Conservation (phyloP, 2,113 vertebrate genomes). For the Thinocorus orbignyianus region DNA sequence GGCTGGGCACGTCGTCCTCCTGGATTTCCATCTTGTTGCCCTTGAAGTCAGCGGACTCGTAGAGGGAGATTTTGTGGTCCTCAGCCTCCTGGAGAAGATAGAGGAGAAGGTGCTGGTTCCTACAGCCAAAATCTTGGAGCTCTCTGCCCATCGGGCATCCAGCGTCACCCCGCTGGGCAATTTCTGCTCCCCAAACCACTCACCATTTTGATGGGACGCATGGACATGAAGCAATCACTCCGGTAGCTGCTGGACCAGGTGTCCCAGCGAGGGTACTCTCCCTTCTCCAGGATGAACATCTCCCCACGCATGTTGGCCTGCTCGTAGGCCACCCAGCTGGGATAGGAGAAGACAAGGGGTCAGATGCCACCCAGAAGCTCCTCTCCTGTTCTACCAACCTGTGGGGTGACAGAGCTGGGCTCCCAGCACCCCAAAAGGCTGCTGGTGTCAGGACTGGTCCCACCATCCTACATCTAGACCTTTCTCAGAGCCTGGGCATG, state of each 20-base stretch:
- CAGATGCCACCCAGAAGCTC: not conserved
- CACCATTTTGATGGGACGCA: slow-evolving; percentile 93
- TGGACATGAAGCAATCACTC: slow-evolving; percentile 92
- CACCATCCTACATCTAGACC: not conserved
- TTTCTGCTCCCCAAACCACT: not conserved
- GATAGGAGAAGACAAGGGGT: not conserved
- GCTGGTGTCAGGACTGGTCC: not conserved
- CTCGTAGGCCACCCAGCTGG: slow-evolving; percentile 92
- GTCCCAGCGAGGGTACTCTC: slow-evolving; percentile 96
- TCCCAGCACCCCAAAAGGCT: not conserved
- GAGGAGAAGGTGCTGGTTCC: accelerated
- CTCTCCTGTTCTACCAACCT: not conserved
- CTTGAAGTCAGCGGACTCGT: slow-evolving; percentile 90
- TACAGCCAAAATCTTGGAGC: accelerated
- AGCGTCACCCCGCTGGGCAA: accelerated
- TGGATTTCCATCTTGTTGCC: slow-evolving; percentile 96
- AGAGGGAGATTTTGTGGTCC: slow-evolving; percentile 93
- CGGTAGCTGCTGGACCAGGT: slow-evolving; percentile 96
- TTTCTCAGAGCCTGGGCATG: not conserved
- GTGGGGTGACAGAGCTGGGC: accelerated
- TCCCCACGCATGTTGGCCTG: slow-evolving; percentile 93
- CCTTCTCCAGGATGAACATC: slow-evolving; percentile 97
- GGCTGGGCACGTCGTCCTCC: slow-evolving; percentile 90
- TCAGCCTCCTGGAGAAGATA: slow-evolving; percentile 79
- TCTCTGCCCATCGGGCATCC: accelerated